Evolutionary conservation across 2,113 vertebrate genomes (phyloP).

Genomic region (Tetraodon nigroviridis): DNA sequence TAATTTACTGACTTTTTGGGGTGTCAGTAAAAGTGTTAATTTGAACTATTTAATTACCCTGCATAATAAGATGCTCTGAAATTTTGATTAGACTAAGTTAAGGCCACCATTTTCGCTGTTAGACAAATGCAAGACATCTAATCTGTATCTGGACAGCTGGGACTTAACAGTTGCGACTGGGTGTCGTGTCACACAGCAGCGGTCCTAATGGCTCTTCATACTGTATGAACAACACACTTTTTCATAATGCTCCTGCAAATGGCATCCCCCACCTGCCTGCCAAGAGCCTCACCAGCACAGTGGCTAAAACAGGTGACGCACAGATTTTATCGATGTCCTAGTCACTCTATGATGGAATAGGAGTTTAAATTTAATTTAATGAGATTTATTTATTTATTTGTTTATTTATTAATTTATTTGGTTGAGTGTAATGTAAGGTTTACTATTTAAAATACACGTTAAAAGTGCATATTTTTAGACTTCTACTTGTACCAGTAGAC

Average conservation of each 20-base stretch:
- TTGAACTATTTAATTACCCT: too few species aligned
- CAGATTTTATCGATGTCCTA: neutral
- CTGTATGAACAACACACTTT: conserved; percentile 39
- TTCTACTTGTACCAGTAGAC: neutral
- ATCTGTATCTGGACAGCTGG: conserved; percentile 42
- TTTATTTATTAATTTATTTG: too few species aligned
- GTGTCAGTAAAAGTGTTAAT: too few species aligned
- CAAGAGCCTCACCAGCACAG: conserved; percentile 37
- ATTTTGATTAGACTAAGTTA: too few species aligned
- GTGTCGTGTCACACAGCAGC: conserved; percentile 30
- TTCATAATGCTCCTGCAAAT: conserved; percentile 41
- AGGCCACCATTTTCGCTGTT: too few species aligned
- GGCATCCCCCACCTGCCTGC: conserved; percentile 29
- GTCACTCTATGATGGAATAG: conserved; percentile 5
- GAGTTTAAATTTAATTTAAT: too few species aligned
- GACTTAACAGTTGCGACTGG: conserved; percentile 47
- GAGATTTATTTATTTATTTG: neutral
- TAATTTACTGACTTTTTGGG: too few species aligned
- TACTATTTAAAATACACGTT: neutral
- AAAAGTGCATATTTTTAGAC: neutral
- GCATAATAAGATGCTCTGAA: too few species aligned
- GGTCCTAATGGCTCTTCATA: conserved; percentile 19
- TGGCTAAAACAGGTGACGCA: conserved; percentile 6
- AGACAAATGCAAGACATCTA: conserved; percentile 14
- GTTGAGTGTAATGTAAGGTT: too few species aligned